phyloP scores from a whole-genome alignment of 2,888 invertebrate genomes.

The Temnothorax ravouxi region DNA sequence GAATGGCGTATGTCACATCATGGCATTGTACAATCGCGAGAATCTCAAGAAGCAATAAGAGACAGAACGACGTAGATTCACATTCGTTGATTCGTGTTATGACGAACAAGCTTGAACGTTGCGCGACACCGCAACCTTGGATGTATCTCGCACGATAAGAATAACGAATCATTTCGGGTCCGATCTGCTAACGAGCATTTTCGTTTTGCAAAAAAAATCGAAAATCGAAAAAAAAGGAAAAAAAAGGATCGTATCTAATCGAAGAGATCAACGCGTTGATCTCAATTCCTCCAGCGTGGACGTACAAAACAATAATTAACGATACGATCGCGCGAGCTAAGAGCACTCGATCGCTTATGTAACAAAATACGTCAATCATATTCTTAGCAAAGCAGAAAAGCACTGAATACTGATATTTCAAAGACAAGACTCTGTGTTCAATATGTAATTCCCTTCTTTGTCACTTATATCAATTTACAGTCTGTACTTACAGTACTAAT shows the following conservation, averaged over 20 bases:
- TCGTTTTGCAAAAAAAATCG: constrained; percentile 55
- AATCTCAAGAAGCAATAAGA: constrained; percentile 13
- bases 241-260: constrained; percentile 52
- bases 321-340: constrained; percentile 46
- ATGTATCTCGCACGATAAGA: constrained; percentile 44
- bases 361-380: constrained; percentile 42
- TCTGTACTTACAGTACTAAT: not conserved
- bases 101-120: constrained; percentile 45
- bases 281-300: constrained; percentile 50
- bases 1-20: not conserved
- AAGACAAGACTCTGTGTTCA: not conserved
- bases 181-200: constrained; percentile 55
- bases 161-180: constrained; percentile 42
- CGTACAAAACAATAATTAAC: constrained; percentile 56
- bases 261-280: constrained; percentile 52
- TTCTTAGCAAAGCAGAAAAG: not conserved
- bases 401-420: not conserved
- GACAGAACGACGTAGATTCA: constrained; percentile 22
- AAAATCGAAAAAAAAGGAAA: constrained; percentile 30
- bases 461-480: not conserved
- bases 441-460: not conserved
- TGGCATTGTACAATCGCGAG: constrained; percentile 14
- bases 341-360: constrained; percentile 43
- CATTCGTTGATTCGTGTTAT: constrained; percentile 11
- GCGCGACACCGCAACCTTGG: constrained; percentile 53